Base-by-base conservation (phyloP, 2,797 vertebrate genomes). In the Sebastes jordani region DNA sequence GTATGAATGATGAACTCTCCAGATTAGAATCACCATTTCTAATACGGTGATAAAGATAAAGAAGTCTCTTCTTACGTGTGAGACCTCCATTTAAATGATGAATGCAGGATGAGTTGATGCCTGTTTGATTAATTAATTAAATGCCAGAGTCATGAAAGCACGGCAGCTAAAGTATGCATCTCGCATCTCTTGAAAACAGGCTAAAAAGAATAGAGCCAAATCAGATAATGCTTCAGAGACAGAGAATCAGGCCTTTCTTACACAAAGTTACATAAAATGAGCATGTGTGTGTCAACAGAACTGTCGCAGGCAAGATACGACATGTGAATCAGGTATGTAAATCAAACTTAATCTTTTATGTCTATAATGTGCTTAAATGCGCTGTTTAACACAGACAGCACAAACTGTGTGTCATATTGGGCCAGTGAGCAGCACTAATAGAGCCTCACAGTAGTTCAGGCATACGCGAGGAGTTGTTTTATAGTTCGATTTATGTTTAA, bases 41-140 rank as follows among this genome's bases (percentile, higher is more conserved):
- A 68, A 87, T 80, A 58, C 32, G 72, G 38, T 73, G 55, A 84
- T 89, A 49, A 80, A 81, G 55, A 76, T 62, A 38, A 38, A 38
- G 36, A 38, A 38, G 34, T 67, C 62, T 85, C 27, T 8, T 76
- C 4, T 55, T 42, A 23, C 3, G 1, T 52, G 22, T 6, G 54
- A 76, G 42, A 61, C 34, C 23, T 49, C 1, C 22, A 10, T 27
- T 58, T 46, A 65, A 65, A 11, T 0, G 16, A 62, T 58, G 22
- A 54, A 18, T 38, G n/a, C 20, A 5, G 25, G 74, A 71, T 75
- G 58, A 86, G 78, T 74, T 71, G 11, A 74, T 81, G 60, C 74
- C 63, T 73, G 86, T 67, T 74, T 56, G 68, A 73, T 52, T 11
- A 0, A 4, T 73, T 74, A 13, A 67, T 69, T 64, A 42, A 59